A percentile compares a stretch with the other conserved stretches of the same genome.
These are phyloP conservation scores for Mechanitis mazaeus DNA, from an alignment of 2,888 invertebrate species.

Conservation along the genomic window DNA sequence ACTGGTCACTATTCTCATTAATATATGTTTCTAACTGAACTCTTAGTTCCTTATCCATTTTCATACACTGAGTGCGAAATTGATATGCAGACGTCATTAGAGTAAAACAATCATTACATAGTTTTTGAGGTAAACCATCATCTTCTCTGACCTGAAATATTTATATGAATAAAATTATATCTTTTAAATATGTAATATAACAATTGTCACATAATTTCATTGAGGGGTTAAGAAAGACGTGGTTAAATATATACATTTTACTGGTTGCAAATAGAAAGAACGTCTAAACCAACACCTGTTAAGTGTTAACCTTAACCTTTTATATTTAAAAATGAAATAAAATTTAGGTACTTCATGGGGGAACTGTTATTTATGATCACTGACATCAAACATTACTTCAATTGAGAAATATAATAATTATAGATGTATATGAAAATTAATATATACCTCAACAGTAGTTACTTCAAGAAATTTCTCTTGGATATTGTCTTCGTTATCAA, in stretches of 20 bases:
- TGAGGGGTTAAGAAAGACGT: too few relatives aligned
- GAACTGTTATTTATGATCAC: too few relatives aligned
- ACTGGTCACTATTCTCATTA: conserved; percentile 32
- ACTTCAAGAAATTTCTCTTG: conserved; percentile 60
- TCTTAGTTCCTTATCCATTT: conserved; percentile 64
- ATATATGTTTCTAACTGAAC: conserved; percentile 49
- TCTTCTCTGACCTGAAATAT: conserved; percentile 58
- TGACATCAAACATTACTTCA: background rate
- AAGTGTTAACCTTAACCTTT: too few relatives aligned
- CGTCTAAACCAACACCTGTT: too few relatives aligned
- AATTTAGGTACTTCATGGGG: too few relatives aligned
- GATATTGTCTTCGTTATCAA: conserved; percentile 53
- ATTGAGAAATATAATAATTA: conserved; percentile 6
- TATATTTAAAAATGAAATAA: too few relatives aligned
- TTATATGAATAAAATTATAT: background rate
- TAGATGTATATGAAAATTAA: conserved; percentile 5
- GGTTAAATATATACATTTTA: background rate
- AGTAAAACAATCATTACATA: conserved; percentile 60
- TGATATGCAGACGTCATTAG: conserved; percentile 59
- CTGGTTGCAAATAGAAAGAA: background rate
- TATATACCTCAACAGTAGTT: conserved; percentile 60
- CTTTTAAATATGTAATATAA: background rate
- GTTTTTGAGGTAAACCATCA: conserved; percentile 63
- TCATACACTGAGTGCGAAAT: conserved; percentile 65
- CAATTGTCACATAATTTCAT: background rate